Conservation (phyloP, 2,113 vertebrate genomes). For the Channa argus region DNA sequence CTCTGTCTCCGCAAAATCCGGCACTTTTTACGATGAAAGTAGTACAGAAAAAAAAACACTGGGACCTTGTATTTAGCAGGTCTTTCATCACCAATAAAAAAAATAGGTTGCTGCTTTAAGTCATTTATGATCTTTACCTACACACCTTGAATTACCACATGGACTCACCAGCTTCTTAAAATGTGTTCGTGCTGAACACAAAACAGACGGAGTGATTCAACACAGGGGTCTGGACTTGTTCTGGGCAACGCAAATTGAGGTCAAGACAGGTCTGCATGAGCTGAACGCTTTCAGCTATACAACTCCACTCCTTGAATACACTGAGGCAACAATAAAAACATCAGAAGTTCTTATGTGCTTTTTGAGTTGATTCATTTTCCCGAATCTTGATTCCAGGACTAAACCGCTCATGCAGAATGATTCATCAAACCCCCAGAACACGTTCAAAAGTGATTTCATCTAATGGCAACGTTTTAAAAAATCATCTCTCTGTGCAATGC, state of each 20-base stretch:
- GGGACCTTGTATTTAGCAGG: no score
- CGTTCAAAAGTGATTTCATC: background rate
- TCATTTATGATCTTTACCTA: constrained; percentile 1
- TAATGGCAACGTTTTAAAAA: background rate
- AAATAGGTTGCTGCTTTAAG: background rate
- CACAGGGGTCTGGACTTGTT: background rate
- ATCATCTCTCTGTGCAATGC: no score
- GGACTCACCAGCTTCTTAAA: background rate
- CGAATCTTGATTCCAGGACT: no score
- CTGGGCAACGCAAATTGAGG: background rate
- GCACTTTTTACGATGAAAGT: no score
- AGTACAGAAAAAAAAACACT: no score
- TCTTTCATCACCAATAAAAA: constrained; percentile 1
- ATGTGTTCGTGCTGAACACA: background rate
- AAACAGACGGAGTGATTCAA: background rate
- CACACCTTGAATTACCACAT: background rate
- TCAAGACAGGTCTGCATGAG: background rate
- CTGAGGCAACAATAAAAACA: constrained; percentile 15
- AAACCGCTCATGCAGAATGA: background rate
- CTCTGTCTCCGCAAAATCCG: background rate
- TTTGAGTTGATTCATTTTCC: background rate
- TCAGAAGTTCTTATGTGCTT: background rate
- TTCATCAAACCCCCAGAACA: background rate
- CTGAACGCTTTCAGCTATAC: constrained; percentile 1
- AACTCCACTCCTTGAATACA: background rate